Evolutionary conservation across 2,797 vertebrate genomes (phyloP).

Genomic region (Sebastes jordani): DNA sequence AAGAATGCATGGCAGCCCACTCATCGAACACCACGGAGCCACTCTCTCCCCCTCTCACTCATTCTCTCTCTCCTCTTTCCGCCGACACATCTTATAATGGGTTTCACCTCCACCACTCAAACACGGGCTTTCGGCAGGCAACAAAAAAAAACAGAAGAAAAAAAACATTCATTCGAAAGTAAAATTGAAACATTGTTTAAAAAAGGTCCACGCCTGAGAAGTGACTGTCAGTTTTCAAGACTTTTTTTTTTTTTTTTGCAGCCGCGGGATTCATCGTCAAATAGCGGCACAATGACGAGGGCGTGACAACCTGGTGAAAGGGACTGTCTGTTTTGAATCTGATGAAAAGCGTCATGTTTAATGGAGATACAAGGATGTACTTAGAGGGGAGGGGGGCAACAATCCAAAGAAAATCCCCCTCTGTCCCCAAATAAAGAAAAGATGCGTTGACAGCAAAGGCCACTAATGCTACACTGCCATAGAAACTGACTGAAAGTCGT

Average conservation of each 20-base stretch:
- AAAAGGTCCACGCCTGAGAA: slow-evolving; percentile 46
- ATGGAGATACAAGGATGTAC: slow-evolving; percentile 44
- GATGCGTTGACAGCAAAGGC: slow-evolving; percentile 45
- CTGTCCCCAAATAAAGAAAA: slow-evolving; percentile 38
- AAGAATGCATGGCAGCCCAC: slow-evolving; percentile 84
- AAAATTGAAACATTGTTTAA: slow-evolving; percentile 72
- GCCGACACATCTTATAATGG: slow-evolving; percentile 77
- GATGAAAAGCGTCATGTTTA: slow-evolving; percentile 63
- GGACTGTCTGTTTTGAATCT: slow-evolving; percentile 51
- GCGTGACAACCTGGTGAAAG: slow-evolving; percentile 69
- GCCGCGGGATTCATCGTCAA: slow-evolving; percentile 44
- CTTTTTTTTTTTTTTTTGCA: not conserved
- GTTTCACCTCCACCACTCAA: slow-evolving; percentile 76
- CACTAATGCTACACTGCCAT: slow-evolving; percentile 44
- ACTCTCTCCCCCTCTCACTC: slow-evolving; percentile 47
- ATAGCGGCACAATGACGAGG: slow-evolving; percentile 66
- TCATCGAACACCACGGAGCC: slow-evolving; percentile 71
- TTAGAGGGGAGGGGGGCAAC: not conserved
- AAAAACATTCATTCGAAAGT: slow-evolving; percentile 63
- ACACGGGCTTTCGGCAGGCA: slow-evolving; percentile 19
- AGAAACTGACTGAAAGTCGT: slow-evolving; percentile 35
- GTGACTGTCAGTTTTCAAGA: slow-evolving; percentile 63
- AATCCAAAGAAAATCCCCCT: slow-evolving; percentile 29
- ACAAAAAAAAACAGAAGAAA: slow-evolving; percentile 19
- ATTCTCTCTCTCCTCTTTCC: slow-evolving; percentile 61